Base-by-base conservation (phyloP, 2,888 invertebrate genomes). In the Cryptocephalus primarius region DNA sequence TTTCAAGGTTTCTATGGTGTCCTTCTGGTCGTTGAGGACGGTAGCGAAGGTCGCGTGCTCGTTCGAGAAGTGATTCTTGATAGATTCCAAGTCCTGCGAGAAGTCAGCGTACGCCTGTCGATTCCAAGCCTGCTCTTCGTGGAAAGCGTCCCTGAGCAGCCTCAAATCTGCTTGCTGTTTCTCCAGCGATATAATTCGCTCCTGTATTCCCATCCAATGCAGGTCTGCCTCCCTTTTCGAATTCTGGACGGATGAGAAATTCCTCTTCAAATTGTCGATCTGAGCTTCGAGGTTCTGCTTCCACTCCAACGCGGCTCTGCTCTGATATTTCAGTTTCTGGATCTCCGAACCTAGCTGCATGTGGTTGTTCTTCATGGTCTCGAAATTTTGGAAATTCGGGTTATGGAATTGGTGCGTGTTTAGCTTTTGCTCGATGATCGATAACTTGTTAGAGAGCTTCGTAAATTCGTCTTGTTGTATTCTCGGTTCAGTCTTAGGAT, bases 251-350 rank as follows among this genome's bases (percentile, higher is more conserved):
- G 39, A 33, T 6, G 48, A 43, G 8, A 59, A 14, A 32, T 58
- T 53, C n/a, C 70, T 72, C 39, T 74, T 72, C 0, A 76, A 56
- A 45, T 69, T 73, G 55, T 76, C 75, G 45, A 76, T 60, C 11
- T 43, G 43, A 4, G 14, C 12, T 51, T 72, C 75, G 1, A 74
- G 72, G 1, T 67, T 64, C 52, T 74, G 61, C 63, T 73, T 75
- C 69, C 76, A 77, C 53, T 75, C 71, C 53, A 72, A 71, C n/a
- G 75, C 53, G 52, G 74, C 70, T 73, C 76, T 58, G 40, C 52
- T 58, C 52, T 66, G 65, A 39, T 61, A 60, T 46, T 61, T 59
- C 0, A 64, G n/a, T 50, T 60, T 62, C 34, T 65, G 61, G 4
- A 63, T 42, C 33, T 65, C 64, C 43, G 52, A 45, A 36, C 50